phyloP scores from a whole-genome alignment of 2,888 invertebrate genomes.

The Drosophila paramelanica region DNA sequence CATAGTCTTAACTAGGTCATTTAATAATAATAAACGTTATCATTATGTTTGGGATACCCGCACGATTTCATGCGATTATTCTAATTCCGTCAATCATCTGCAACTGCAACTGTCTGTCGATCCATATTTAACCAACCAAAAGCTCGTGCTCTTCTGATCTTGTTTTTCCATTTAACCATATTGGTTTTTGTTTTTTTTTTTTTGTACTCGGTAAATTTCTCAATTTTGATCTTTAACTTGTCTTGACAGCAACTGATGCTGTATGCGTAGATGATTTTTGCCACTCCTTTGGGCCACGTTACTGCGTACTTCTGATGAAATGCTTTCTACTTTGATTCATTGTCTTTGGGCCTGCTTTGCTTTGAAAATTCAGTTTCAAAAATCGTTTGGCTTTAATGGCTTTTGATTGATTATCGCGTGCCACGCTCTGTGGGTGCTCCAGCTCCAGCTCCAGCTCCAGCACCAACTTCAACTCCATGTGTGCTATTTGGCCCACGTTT shows the following conservation, averaged over 20 bases:
- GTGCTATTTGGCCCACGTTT: slow-evolving; percentile 77
- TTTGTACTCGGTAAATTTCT: slow-evolving; percentile 41
- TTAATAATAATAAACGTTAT: slow-evolving; percentile 70
- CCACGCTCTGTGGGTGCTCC: slow-evolving; percentile 79
- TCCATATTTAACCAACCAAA: slow-evolving; percentile 9
- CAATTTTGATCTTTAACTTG: slow-evolving; percentile 81
- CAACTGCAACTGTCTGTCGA: slow-evolving; percentile 63
- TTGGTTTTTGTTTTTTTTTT: slow-evolving; percentile 1
- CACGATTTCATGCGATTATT: slow-evolving; percentile 74
- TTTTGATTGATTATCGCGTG: slow-evolving; percentile 82
- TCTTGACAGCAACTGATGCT: slow-evolving; percentile 54
- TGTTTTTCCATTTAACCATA: slow-evolving; percentile 37
- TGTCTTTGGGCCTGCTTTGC: slow-evolving; percentile 55
- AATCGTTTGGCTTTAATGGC: slow-evolving; percentile 80
- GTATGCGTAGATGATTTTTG: slow-evolving; percentile 65
- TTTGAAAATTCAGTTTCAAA: slow-evolving; percentile 47
- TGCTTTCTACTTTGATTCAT: slow-evolving; percentile 79
- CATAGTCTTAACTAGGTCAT: slow-evolving; percentile 76
- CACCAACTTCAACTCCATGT: slow-evolving; percentile 53
- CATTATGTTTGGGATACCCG: slow-evolving; percentile 23
- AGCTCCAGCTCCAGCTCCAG: slow-evolving; percentile 33
- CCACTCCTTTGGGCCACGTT: slow-evolving; percentile 68
- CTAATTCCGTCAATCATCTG: slow-evolving; percentile 82
- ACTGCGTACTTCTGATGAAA: slow-evolving; percentile 69
- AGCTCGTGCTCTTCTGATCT: slow-evolving; percentile 71